Base-by-base conservation (phyloP, 2,113 vertebrate species). In the Motacilla alba region DNA sequence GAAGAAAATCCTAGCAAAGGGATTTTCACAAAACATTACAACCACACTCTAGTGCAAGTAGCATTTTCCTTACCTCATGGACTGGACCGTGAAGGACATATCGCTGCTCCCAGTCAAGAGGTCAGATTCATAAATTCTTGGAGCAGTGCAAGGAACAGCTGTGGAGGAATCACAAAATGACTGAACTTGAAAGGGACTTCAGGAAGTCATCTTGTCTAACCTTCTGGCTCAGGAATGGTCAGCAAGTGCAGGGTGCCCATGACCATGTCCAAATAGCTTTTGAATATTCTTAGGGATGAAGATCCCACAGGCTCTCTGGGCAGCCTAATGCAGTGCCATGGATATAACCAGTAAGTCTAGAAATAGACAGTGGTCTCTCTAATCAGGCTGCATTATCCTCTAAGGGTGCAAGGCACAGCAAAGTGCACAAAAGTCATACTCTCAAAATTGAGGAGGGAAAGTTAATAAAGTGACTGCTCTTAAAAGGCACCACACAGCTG, bases 131-230 rank as follows among this genome's bases (percentile, higher is more conserved):
- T 91, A 86, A 74, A 97, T 97, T 50, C 77, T 86, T 70, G 96
- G 97, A 44, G 97, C 97, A 70, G 95, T 95, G 60, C 10, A 96
- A 69, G 97, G 66, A 87, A 93, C 27, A 84, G 74, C 97, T 98
- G 73, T 64, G 60, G 70, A 94, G 18, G 63, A 87, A 96, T 84
- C 74, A 84, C 66, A 79, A 47, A 87, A 55, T 72, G 30, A 77
- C 1, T 80, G 53, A 81, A 37, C 44, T 7, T 63, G 30, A 86
- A 93, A 84, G 58, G 44, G 41, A 75, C 24, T 43, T 91, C 89
- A 66, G 47, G 26, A 83, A 15, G 21, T 55, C 43, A 63, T 30
- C 49, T 39, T 56, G 33, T 55, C 55, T 59, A 60, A 39, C 14
- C 15, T 16, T 53, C 43, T 77, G 35, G 47, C 69, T 68, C 69